These are phyloP conservation scores for Amphipyra tragopoginis DNA, from an alignment of 2,888 invertebrate species.

Conservation along the genomic window DNA sequence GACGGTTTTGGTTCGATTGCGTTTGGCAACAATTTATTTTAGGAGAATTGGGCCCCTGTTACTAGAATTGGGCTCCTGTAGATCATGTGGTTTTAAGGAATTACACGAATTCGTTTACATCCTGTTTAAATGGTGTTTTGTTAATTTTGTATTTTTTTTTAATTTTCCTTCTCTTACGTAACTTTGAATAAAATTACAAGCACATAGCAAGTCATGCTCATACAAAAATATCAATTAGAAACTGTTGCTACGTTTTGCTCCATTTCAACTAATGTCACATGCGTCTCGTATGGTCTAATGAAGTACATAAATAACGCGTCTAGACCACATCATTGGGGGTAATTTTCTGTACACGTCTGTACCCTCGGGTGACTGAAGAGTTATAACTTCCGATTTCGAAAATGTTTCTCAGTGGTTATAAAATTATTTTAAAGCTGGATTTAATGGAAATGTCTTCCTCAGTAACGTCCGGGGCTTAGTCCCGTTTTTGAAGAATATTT, in stretches of 20 bases:
- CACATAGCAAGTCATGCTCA: not conserved
- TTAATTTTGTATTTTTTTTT: too few relatives aligned
- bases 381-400: conserved; percentile 36
- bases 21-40: too few relatives aligned
- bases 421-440: conserved; percentile 12
- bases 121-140: too few relatives aligned
- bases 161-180: too few relatives aligned
- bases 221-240: conserved; percentile 9
- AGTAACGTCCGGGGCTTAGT: not conserved
- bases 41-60: too few relatives aligned
- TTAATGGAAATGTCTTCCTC: conserved; percentile 4
- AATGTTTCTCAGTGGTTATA: conserved; percentile 3
- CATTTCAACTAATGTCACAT: conserved; percentile 43
- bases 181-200: too few relatives aligned
- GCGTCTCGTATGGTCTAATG: conserved; percentile 35
- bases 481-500: too few relatives aligned
- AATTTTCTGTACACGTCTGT: conserved; percentile 34
- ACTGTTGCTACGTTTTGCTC: not conserved
- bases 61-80: too few relatives aligned
- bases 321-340: conserved; percentile 51
- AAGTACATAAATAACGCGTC: conserved; percentile 33
- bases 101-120: too few relatives aligned
- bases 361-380: conserved; percentile 33
- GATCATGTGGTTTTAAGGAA: too few relatives aligned
- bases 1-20: too few relatives aligned